Evolutionary conservation across 2,888 invertebrate species (phyloP), one percentile per base, ranked within the genome.

Genomic region (Pasiphila rectangulata): DNA sequence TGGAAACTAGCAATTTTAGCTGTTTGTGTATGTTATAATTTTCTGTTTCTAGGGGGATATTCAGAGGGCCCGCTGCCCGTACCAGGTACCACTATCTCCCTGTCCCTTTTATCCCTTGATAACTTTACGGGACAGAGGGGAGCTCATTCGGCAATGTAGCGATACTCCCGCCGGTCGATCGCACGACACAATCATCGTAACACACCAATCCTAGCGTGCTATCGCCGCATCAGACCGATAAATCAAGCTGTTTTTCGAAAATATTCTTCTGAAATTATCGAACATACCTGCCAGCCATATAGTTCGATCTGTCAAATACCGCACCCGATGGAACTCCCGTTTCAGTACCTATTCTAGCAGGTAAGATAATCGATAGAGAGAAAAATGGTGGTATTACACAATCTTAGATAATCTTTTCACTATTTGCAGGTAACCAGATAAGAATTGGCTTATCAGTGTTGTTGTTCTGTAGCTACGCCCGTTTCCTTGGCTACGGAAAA

Each of bases 401-500:
- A 42, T 54, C 30, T 27, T n/a, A 21, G 12, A 4, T 40, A 58
- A 46, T 49, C 54, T 60, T 59, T 55, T 51, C 43, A 41, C 45
- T 57, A 54, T 67, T 77, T 80, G 79, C 83, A 82, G 77, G 59
- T 83, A 83, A 80, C 75, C 66, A 72, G 74, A 72, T 72, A 71
- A 71, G 69, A 72, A 62, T 64, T 72, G 69, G 74, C 72, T 72
- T 70, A 72, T 73, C 79, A 80, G 69, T 86, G 85, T 87, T 87
- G 85, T 87, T 87, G 82, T 83, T 76, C 76, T 75, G 78, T 82
- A 82, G 79, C 78, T 86, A 85, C 84, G 75, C 86, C 85, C 86
- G 87, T 87, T 87, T 87, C 87, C 87, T 87, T 73, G 87, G 86
- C 86, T 87, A 87, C 87, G 83, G 79, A 66, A 60, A 59, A 24